These are phyloP conservation scores for Anagrus nilaparvatae DNA, from an alignment of 1,140 invertebrate genomes.

Conservation along the genomic window DNA sequence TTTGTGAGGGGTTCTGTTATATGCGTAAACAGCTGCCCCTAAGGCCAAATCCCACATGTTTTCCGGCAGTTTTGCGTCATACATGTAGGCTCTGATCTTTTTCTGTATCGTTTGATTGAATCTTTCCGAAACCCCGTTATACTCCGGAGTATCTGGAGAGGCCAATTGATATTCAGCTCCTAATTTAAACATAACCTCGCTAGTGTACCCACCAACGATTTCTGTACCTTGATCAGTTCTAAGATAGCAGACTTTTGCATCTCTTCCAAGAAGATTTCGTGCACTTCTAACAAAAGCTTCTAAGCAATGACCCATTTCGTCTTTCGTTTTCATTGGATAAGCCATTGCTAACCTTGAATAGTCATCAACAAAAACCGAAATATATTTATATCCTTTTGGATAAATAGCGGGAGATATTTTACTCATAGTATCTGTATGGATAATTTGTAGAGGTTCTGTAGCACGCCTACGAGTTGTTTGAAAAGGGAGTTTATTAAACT, in stretches of 20 bases:
- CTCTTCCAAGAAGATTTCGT: conserved; percentile 7
- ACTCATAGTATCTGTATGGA: conserved; percentile 15
- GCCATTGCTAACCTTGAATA: conserved; percentile 12
- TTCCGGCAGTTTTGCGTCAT: conserved; percentile 17
- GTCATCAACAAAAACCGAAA: conserved; percentile 14
- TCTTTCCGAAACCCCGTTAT: conserved; percentile 29
- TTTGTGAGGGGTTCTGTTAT: conserved; percentile 19
- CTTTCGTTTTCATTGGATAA: conserved; percentile 13
- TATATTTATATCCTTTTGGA: conserved; percentile 10
- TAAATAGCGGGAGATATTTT: conserved; percentile 7
- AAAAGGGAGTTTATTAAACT: conserved; percentile 12
- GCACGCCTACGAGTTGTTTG: conserved; percentile 6
- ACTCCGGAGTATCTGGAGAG: conserved; percentile 21
- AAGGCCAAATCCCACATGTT: conserved; percentile 27
- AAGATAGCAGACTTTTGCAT: conserved; percentile 12
- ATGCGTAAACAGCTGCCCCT: conserved; percentile 16
- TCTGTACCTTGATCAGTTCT: conserved; percentile 13
- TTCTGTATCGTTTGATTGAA: conserved; percentile 23
- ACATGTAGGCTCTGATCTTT: conserved; percentile 19
- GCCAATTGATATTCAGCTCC: background rate
- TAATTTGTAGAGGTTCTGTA: conserved; percentile 6
- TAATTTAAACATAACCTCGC: conserved; percentile 1
- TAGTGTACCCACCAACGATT: conserved; percentile 6
- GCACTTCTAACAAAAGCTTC: conserved; percentile 8
- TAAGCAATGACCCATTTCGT: conserved; percentile 8